Conservation (phyloP, 2,888 invertebrate species). For the Catocala fraxini region DNA sequence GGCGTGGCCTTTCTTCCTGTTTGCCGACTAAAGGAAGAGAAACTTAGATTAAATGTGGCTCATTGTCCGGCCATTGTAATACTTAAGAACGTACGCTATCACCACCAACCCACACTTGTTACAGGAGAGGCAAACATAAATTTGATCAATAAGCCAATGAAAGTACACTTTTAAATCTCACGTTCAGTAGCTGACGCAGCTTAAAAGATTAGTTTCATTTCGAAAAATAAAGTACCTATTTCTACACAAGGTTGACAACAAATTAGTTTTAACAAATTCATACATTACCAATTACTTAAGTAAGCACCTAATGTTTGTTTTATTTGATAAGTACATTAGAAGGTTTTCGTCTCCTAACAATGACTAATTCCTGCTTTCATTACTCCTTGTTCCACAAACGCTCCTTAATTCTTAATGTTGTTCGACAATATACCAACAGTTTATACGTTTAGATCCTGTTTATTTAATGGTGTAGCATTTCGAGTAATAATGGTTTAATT, state of each 20-base stretch:
- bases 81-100: conserved; percentile 40
- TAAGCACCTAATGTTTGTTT: background rate
- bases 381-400: conserved; percentile 10
- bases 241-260: background rate
- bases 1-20: conserved; percentile 75
- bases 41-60: conserved; percentile 80
- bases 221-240: background rate
- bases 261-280: background rate
- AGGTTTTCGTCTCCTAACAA: background rate
- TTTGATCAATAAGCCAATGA: conserved; percentile 5
- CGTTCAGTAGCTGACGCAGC: too few relatives aligned
- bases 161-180: conserved; percentile 1
- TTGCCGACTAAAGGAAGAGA: conserved; percentile 74
- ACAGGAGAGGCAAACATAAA: conserved; percentile 12
- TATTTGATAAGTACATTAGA: conserved; percentile 1
- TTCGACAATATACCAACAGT: background rate
- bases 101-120: conserved; percentile 28
- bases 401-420: conserved; percentile 23
- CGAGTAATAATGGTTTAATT: conserved; percentile 27
- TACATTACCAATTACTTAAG: conserved; percentile 1
- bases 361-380: conserved; percentile 4
- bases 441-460: conserved; percentile 1
- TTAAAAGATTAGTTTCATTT: too few relatives aligned
- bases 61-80: conserved; percentile 61
- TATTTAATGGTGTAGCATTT: conserved; percentile 22